Percentiles rank a stretch among this genome's conserved stretches.
Conservation (phyloP, 2,113 vertebrate species). For the Cinclus cinclus region DNA sequence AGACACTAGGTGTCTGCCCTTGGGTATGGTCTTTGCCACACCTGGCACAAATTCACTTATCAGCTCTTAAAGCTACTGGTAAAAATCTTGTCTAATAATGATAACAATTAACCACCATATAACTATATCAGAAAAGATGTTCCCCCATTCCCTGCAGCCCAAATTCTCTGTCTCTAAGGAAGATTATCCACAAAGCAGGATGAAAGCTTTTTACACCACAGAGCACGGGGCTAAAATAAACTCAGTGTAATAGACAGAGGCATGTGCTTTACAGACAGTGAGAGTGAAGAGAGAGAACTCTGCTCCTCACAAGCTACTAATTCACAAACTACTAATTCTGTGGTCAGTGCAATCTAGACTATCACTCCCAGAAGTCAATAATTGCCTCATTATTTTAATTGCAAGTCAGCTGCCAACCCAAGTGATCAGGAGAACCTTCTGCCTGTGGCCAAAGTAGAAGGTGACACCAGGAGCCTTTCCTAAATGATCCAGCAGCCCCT, state of each 20-base stretch:
- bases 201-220: background rate
- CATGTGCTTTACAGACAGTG: background rate
- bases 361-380: background rate
- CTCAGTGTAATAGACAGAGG: background rate
- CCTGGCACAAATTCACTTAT: background rate
- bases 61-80: background rate
- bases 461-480: background rate
- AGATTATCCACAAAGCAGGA: background rate
- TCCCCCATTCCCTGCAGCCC: background rate
- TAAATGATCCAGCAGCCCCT: background rate
- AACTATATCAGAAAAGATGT: background rate
- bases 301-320: background rate
- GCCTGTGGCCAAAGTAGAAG: background rate
- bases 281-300: background rate
- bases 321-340: background rate
- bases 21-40: background rate
- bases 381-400: slow-evolving; percentile 32
- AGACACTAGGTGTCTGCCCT: background rate
- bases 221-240: background rate
- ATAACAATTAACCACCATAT: background rate
- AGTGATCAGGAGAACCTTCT: background rate
- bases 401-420: background rate
- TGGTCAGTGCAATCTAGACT: background rate
- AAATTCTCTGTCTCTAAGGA: background rate
- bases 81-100: background rate